Base-by-base conservation (phyloP, 2,113 vertebrate genomes). In the Empidonax traillii region DNA sequence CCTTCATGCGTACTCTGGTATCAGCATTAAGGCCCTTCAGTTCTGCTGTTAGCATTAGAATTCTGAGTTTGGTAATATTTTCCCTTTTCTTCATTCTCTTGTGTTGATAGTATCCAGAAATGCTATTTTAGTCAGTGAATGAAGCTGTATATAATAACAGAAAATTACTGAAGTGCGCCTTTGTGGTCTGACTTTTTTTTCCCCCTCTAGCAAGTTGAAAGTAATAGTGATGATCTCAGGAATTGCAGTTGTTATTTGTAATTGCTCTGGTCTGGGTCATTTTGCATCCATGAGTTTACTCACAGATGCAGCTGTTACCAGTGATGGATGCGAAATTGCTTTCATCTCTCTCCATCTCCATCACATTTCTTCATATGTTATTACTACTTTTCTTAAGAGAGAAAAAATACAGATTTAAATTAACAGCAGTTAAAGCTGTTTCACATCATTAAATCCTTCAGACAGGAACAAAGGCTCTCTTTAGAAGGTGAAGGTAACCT, bases 161-260 rank as follows among this genome's bases (percentile, higher is more conserved):
- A 86, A 90, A 84, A 86, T 94, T 93, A 92, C 63, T 89, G 79
- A 92, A 87, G 55, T 47, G 43, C 85, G 56, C 43, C 72, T 94
- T 84, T 67, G 41, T 74, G n/a, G 30, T 72, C 41, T 73, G 67
- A 52, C 27, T 72, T 55, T 73, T 85, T 85, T 46, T 30, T 16
- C 81, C 74, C 59, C 33, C 44, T 33, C 20, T 20, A 52, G 21
- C 71, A 85, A 94, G 83, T 65, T 78, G 69, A 84, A 93, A 75
- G 44, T 81, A 82, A 65, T 49, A 86, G 53, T 18, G 44, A 61
- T 67, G 66, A 63, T 89, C 44, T 92, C 43, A 47, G 68, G 53
- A 91, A 30, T 31, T 72, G n/a, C 52, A 72, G 18, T 66, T 94
- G 37, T 96, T 76, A 47, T 30, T 78, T 6, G 3, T 82, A 81